These are phyloP conservation scores for Molothrus aeneus DNA, from an alignment of 2,797 vertebrate genomes.

Conservation along the genomic window DNA sequence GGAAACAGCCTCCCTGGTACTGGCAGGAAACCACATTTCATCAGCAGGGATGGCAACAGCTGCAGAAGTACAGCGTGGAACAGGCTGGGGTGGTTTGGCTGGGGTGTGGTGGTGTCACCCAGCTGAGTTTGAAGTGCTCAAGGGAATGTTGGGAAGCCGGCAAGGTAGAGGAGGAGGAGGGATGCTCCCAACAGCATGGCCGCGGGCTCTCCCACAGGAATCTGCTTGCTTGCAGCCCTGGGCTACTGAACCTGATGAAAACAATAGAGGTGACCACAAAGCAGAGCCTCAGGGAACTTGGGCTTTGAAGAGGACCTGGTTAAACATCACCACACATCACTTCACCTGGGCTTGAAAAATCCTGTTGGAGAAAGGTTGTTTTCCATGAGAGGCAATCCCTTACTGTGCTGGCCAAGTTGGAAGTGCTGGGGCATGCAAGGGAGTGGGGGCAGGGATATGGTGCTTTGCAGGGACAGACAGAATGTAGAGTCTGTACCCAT, in stretches of 20 bases:
- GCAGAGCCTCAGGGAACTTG: not conserved
- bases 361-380: not conserved
- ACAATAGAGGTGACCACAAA: not conserved
- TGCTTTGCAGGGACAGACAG: not conserved
- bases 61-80: not conserved
- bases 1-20: not conserved
- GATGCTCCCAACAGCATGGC: not conserved
- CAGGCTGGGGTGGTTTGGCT: conserved; percentile 51
- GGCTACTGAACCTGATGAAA: not conserved
- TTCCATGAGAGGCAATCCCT: not conserved
- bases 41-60: not conserved
- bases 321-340: not conserved
- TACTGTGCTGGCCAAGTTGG: accelerated
- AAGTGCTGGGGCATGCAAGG: not conserved
- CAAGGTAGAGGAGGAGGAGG: not conserved
- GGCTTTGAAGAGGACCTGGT: not conserved
- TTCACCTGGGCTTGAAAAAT: not conserved
- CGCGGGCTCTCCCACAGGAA: not conserved
- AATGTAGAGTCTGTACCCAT: accelerated
- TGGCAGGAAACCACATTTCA: not conserved
- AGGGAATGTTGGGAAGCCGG: not conserved
- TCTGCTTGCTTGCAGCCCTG: not conserved
- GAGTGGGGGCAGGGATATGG: accelerated
- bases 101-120: conserved; percentile 40
- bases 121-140: not conserved